phyloP scores from a whole-genome alignment of 2,113 vertebrate genomes.

The Lipotes vexillifer region DNA sequence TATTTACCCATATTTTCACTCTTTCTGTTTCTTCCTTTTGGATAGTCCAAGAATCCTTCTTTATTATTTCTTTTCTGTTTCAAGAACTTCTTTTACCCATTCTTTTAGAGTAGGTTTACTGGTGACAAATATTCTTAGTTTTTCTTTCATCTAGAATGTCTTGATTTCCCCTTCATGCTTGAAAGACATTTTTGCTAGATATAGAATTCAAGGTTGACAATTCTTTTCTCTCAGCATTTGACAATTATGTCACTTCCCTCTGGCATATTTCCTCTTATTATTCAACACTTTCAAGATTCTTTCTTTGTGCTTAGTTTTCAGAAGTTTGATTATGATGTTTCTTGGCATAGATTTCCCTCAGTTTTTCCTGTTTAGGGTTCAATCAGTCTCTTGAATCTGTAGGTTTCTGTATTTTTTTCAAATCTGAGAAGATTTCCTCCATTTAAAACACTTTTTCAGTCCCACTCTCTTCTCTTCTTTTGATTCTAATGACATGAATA shows the following conservation, averaged over 20 bases:
- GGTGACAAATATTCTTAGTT: background rate
- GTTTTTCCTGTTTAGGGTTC: background rate
- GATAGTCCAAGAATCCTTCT: background rate
- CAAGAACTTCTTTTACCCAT: background rate
- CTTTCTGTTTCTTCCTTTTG: background rate
- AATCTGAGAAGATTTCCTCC: background rate
- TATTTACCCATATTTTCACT: background rate
- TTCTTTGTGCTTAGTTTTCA: background rate
- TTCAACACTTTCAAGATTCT: background rate
- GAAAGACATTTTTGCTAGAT: background rate
- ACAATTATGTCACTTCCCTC: background rate
- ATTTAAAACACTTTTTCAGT: background rate
- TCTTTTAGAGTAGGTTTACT: background rate
- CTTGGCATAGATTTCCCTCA: background rate
- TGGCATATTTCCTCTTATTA: background rate
- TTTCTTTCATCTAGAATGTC: background rate
- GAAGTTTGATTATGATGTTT: background rate
- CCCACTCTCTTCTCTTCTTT: background rate
- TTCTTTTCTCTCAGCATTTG: background rate
- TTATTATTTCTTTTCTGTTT: background rate
- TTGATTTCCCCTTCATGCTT: background rate
- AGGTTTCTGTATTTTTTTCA: background rate
- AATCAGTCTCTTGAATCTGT: background rate
- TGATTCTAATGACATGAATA: background rate
- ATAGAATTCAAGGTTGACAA: background rate